These are phyloP conservation scores for Paramormyrops hopkinsi DNA, from an alignment of 2,797 vertebrate genomes.

Conservation along the genomic window DNA sequence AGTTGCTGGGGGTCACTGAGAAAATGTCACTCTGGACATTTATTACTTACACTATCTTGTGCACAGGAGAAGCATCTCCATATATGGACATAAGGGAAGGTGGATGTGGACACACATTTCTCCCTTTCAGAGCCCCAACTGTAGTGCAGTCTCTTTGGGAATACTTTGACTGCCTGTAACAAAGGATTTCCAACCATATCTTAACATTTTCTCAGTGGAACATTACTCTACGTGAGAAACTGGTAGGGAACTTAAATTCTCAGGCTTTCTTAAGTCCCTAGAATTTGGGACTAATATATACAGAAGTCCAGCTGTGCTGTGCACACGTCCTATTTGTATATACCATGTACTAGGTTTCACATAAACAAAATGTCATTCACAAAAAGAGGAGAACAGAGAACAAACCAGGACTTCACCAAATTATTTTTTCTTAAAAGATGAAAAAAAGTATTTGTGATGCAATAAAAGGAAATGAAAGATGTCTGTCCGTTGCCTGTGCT, in stretches of 20 bases:
- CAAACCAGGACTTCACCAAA: not conserved
- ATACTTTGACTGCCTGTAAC: not conserved
- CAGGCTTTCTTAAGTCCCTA: not conserved
- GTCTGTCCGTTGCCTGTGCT: not conserved
- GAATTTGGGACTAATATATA: not conserved
- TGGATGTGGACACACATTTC: not conserved
- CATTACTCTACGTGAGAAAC: not conserved
- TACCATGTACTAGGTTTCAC: not conserved
- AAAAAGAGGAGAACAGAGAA: not conserved
- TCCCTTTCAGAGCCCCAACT: not conserved
- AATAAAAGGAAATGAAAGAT: not conserved
- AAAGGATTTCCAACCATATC: not conserved
- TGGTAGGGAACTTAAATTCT: not conserved
- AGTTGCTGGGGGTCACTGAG: slow-evolving; percentile 41
- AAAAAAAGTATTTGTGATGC: not conserved
- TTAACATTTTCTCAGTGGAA: not conserved
- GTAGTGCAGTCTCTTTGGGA: not conserved
- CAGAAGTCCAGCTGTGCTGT: not conserved
- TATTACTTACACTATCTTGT: not conserved
- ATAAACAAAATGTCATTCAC: not conserved
- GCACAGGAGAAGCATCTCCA: not conserved
- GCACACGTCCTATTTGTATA: not conserved
- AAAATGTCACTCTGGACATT: not conserved
- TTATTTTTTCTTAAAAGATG: not conserved
- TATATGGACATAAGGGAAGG: not conserved